phyloP scores from a whole-genome alignment of 2,797 vertebrate genomes.

The Amblyopsis hoosieri region DNA sequence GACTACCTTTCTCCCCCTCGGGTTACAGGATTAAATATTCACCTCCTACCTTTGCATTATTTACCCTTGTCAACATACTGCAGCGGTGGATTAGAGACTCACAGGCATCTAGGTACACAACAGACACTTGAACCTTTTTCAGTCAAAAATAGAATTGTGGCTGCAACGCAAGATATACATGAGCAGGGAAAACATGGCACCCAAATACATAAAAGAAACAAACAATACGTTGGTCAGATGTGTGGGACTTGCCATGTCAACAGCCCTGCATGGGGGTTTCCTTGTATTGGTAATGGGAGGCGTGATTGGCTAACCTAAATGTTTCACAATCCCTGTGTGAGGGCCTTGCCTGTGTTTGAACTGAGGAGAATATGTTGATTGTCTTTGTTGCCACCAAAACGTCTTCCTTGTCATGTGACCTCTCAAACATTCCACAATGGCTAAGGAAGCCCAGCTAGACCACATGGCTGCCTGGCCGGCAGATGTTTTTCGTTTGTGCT shows the following conservation, averaged over 20 bases:
- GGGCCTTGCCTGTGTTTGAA: conserved; percentile 48
- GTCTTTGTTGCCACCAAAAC: conserved; percentile 49
- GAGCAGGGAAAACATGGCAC: conserved; percentile 29
- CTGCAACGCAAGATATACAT: conserved; percentile 3
- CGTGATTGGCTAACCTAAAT: conserved; percentile 10
- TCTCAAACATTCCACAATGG: conserved; percentile 65
- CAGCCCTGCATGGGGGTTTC: conserved; percentile 37
- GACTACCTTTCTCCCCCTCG: conserved; percentile 59
- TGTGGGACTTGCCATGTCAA: neutral
- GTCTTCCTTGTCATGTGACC: conserved; percentile 73
- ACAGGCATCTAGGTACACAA: neutral
- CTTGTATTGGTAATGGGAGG: conserved; percentile 15
- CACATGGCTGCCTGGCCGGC: conserved; percentile 74
- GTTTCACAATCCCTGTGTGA: conserved; percentile 12
- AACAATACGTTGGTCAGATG: neutral
- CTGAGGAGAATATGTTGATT: conserved; percentile 37
- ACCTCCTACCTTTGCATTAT: conserved; percentile 75
- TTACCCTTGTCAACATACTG: conserved; percentile 66
- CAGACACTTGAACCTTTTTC: too few relatives aligned
- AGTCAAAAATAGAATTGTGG: conserved; percentile 6
- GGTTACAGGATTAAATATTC: conserved; percentile 80
- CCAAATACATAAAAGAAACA: conserved; percentile 28
- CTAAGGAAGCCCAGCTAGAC: conserved; percentile 58
- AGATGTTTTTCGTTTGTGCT: conserved; percentile 83
- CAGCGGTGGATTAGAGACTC: conserved; percentile 45